Conservation (phyloP, 2,797 vertebrate genomes). For the Avahi laniger region DNA sequence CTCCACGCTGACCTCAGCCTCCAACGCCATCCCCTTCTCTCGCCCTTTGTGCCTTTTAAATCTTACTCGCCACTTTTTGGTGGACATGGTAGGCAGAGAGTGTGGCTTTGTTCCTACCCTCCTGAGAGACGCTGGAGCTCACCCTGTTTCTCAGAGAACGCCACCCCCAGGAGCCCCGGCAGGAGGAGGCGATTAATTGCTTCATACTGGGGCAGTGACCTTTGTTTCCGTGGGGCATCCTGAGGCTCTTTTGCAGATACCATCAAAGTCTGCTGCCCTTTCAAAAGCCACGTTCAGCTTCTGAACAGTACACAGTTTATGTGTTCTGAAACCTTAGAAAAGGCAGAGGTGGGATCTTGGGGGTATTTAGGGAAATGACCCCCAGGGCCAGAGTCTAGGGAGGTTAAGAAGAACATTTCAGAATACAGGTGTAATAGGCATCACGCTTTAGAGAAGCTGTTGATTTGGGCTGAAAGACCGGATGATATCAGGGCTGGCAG, state of each 20-base stretch:
- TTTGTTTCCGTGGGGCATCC: background rate
- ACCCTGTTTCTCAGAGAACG: background rate
- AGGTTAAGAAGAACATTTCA: background rate
- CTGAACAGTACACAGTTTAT: background rate
- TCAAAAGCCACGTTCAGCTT: background rate
- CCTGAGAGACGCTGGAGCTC: background rate
- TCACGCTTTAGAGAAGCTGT: background rate
- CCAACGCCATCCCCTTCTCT: fast-evolving
- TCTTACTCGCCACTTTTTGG: background rate
- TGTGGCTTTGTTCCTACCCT: background rate
- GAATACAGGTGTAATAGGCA: background rate
- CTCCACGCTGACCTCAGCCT: background rate
- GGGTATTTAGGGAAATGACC: background rate
- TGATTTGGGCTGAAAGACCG: background rate
- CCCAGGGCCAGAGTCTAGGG: too few species aligned
- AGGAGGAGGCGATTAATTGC: background rate
- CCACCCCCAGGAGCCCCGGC: background rate
- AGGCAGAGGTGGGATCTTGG: background rate
- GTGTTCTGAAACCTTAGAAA: background rate
- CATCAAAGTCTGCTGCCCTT: background rate
- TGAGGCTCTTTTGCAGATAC: background rate
- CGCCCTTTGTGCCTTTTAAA: background rate
- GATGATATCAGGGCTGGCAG: background rate
- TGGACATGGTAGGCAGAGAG: background rate
- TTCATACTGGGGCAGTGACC: background rate